These are phyloP conservation scores for Dasyprocta punctata DNA, from an alignment of 2,113 vertebrate species.

Conservation along the genomic window DNA sequence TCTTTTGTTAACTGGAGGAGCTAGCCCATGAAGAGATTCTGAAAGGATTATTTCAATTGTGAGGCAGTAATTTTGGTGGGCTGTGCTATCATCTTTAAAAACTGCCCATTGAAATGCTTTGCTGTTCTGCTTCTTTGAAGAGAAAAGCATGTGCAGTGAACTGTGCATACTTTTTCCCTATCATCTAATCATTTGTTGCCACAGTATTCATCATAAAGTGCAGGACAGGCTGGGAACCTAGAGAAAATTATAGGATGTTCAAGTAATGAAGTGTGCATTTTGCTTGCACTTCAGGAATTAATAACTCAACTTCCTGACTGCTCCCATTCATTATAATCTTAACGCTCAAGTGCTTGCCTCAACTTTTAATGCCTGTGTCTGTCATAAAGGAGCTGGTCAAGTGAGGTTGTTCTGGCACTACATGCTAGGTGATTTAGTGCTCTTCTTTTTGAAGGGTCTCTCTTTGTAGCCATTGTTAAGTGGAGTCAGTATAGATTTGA, in stretches of 20 bases:
- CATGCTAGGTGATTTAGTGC: constrained; percentile 38
- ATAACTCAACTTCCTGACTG: constrained; percentile 32
- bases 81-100: not conserved
- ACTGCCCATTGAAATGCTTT: not conserved
- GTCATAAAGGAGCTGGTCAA: constrained; percentile 33
- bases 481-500: constrained; percentile 46
- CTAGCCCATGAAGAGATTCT: not conserved
- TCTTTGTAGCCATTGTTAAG: constrained; percentile 30
- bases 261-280: constrained; percentile 45
- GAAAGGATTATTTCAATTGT: not conserved
- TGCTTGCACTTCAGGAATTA: constrained; percentile 56
- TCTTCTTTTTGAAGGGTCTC: constrained; percentile 52
- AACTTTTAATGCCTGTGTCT: constrained; percentile 29
- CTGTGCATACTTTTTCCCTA: not conserved
- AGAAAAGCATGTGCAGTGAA: not conserved
- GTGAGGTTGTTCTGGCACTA: not conserved
- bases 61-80: not conserved
- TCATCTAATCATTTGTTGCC: constrained; percentile 12
- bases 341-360: constrained; percentile 29
- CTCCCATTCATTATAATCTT: constrained; percentile 47
- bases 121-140: constrained; percentile 28
- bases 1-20: constrained; percentile 29
- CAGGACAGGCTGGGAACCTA: constrained; percentile 5
- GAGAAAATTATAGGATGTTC: constrained; percentile 27
- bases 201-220: constrained; percentile 44